Evolutionary conservation across 2,888 invertebrate genomes (phyloP), one percentile per base, ranked within the genome.

Genomic region (Scrobipalpa costella): DNA sequence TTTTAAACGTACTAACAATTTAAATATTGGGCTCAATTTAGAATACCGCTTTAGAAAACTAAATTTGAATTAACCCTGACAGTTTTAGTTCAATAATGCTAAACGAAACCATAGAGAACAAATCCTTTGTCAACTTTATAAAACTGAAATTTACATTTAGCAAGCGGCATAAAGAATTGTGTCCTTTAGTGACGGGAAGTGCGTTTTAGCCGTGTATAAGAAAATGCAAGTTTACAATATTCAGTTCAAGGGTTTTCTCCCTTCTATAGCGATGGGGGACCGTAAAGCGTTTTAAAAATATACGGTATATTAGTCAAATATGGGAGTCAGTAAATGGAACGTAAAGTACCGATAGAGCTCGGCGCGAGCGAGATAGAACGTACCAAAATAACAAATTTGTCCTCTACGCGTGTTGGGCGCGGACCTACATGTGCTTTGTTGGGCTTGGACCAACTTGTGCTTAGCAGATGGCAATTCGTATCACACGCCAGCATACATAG

Each of bases 271-370:
- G n/a, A n/a, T n/a, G n/a, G n/a, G n/a, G n/a, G 19, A 11, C 9
- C 50, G 8, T 47, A 17, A 47, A 47, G 17, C 47, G 19, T 50
- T 9, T 19, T 3, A 21, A n/a, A n/a, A n/a, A n/a, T n/a, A 11
- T 50, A 50, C 21, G 21, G 50, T 50, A 50, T 21, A 50, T 50
- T 17, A 47, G 47, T 47, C 8, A n/a, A 47, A 47, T 47, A 17
- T 47, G 7, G 47, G 47, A n/a, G 50, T 50, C 21, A 50, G 21
- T 21, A 50, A 11, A 50, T 50, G 13, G 40, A 40, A 40, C 40
- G 40, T 19, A 50, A 50, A 17, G 21, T 50, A 9, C 50, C 50
- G 50, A 21, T n/a, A n/a, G n/a, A 11, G 17, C 11, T 11, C 50
- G 50, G 50, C 19, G 50, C 50, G 50, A 50, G 50, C 50, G 3